Evolutionary conservation across 2,113 vertebrate genomes (phyloP).

Genomic region (Sander vitreus): DNA sequence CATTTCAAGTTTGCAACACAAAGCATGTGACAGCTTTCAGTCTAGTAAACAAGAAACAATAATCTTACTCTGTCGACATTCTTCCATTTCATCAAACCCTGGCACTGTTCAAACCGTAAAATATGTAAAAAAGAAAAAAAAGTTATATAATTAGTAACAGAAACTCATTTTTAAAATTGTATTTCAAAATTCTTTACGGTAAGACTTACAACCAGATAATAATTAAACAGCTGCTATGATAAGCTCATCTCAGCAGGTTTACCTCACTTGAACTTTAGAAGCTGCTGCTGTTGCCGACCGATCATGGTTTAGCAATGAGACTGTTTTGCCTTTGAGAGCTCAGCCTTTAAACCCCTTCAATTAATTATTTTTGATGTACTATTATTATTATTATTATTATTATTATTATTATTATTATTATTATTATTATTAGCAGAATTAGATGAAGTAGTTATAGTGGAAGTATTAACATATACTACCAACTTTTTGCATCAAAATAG

Average conservation of each 20-base stretch:
- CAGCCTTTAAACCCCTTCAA: background rate
- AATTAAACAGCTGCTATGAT: background rate
- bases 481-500: background rate
- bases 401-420: background rate
- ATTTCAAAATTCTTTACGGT: background rate
- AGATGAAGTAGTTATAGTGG: no score
- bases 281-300: background rate
- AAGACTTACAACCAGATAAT: background rate
- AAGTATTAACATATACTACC: no score
- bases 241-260: constrained; percentile 15
- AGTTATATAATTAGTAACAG: background rate
- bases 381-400: background rate
- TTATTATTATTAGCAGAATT: background rate
- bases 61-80: background rate
- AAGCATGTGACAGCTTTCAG: background rate
- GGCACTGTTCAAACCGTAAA: background rate
- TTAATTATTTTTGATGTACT: background rate
- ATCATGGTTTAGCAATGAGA: background rate
- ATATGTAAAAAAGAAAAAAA: no score
- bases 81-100: background rate
- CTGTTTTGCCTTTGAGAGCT: background rate
- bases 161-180: background rate
- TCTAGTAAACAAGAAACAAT: background rate
- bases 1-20: background rate
- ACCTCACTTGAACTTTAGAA: constrained; percentile 1